These are phyloP conservation scores for Stegodyphus mimosarum DNA, from an alignment of 1,140 invertebrate genomes.

Conservation along the genomic window DNA sequence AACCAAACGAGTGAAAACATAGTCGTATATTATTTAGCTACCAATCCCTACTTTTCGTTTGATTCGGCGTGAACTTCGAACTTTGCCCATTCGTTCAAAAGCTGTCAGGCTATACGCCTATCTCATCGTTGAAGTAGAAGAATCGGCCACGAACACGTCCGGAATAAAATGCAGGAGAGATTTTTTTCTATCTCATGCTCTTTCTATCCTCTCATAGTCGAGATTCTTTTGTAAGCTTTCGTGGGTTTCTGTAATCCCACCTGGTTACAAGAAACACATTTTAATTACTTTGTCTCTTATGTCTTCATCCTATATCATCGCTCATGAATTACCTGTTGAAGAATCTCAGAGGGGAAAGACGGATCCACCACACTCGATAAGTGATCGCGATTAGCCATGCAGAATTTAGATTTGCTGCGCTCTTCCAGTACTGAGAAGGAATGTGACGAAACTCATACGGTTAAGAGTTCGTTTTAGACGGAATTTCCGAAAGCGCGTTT, in stretches of 20 bases:
- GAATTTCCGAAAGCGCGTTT: too few relatives aligned
- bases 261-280: slow-evolving; percentile 9
- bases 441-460: too few relatives aligned
- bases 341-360: too few relatives aligned
- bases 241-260: neutral
- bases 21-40: slow-evolving; percentile 57
- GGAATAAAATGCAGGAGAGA: neutral
- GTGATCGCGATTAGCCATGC: too few relatives aligned
- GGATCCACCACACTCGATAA: too few relatives aligned
- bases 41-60: slow-evolving; percentile 42
- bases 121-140: slow-evolving; percentile 25
- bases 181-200: neutral
- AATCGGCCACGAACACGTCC: slow-evolving; percentile 15
- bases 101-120: slow-evolving; percentile 53
- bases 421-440: too few relatives aligned
- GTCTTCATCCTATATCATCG: slow-evolving; percentile 1
- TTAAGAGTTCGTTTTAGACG: too few relatives aligned
- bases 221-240: neutral
- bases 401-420: too few relatives aligned
- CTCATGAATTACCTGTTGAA: too few relatives aligned
- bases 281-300: slow-evolving; percentile 35
- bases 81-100: slow-evolving; percentile 44
- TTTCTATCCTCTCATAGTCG: neutral
- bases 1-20: neutral
- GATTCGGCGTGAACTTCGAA: slow-evolving; percentile 51